Base-by-base conservation (phyloP, 2,888 invertebrate genomes). In the Lamellibrachia satsuma region DNA sequence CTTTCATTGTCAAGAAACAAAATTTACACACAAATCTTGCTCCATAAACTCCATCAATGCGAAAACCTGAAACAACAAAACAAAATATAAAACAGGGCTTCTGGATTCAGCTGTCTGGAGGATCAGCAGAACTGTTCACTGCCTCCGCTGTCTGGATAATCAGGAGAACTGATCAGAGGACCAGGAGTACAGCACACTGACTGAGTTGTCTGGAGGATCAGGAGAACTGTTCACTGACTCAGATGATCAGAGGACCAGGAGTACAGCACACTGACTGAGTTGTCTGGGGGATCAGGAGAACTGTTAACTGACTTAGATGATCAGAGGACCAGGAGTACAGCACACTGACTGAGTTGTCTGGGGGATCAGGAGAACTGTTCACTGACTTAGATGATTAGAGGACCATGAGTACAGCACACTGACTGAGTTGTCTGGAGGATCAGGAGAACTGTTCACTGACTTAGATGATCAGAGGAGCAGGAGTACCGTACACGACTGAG, bases 1-100 rank as follows among this genome's bases (percentile, higher is more conserved):
- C 93, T 27, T 91, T 92, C 93, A 93, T 93, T 52, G 92, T 51
- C 92, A 93, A 51, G 22, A 93, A 60, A 52, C 92, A 92, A 9
- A 93, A 51, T n/a, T 92, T 52, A 52, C 90, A 90, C 27, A n/a
- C 27, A 60, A 92, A 92, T 39, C 11, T n/a, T 51, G 92, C 90
- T 52, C 92, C 92, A 52, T 92, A 92, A 55, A 52, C 4, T n/a
- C 92, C 92, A 51, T 52, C 57, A 11, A 90, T n/a, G 27, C 90
- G 90, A 51, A 92, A 90, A 27, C 27, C 92, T 92, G 55, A 52
- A 92, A 92, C 8, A 90, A 8, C 39, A 75, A 75, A 75, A 22
- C 75, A 1, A 39, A 22, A 2, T 22, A 22, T 75, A 15, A 75
- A 75, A 15, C 22, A 22, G 22, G 15, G n/a, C 6, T n/a, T 22